Percentiles rank a stretch among this genome's conserved stretches.
Conservation (phyloP, 2,797 vertebrate genomes). For the Neoniphon sammara region DNA sequence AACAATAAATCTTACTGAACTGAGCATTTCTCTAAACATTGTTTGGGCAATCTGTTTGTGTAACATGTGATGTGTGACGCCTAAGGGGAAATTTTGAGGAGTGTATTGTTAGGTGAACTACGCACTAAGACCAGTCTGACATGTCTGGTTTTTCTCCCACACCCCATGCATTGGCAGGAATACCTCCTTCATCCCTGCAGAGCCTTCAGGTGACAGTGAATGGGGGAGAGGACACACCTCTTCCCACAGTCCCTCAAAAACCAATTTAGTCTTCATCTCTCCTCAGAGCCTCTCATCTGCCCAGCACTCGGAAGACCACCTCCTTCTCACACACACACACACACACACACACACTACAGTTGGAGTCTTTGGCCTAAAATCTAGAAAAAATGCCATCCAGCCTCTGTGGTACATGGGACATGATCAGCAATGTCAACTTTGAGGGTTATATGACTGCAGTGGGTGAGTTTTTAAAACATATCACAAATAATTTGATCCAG, state of each 20-base stretch:
- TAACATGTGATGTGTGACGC: background rate
- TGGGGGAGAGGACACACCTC: slow-evolving; percentile 27
- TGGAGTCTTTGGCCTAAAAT: background rate
- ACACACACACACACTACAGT: background rate
- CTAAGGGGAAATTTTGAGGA: background rate
- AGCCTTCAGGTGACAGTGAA: slow-evolving; percentile 26
- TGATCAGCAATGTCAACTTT: slow-evolving; percentile 87
- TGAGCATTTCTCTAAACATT: background rate
- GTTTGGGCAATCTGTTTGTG: too few species aligned
- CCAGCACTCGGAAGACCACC: background rate
- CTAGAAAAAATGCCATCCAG: slow-evolving; percentile 82
- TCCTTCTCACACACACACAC: background rate
- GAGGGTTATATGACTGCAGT: slow-evolving; percentile 89
- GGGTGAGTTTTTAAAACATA: slow-evolving; percentile 77
- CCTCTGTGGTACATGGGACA: slow-evolving; percentile 89
- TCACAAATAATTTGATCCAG: background rate
- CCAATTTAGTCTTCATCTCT: background rate
- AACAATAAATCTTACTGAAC: background rate
- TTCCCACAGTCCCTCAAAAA: slow-evolving; percentile 12
- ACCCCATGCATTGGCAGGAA: background rate
- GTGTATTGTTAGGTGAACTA: background rate
- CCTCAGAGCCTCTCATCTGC: slow-evolving; percentile 1
- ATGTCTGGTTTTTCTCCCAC: slow-evolving; percentile 3
- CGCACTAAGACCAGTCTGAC: slow-evolving; percentile 57
- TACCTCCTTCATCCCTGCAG: slow-evolving; percentile 20